Conservation (phyloP, 30 jellyfish, hydroid and myxozoan genomes). For the Pelagia noctiluca region DNA sequence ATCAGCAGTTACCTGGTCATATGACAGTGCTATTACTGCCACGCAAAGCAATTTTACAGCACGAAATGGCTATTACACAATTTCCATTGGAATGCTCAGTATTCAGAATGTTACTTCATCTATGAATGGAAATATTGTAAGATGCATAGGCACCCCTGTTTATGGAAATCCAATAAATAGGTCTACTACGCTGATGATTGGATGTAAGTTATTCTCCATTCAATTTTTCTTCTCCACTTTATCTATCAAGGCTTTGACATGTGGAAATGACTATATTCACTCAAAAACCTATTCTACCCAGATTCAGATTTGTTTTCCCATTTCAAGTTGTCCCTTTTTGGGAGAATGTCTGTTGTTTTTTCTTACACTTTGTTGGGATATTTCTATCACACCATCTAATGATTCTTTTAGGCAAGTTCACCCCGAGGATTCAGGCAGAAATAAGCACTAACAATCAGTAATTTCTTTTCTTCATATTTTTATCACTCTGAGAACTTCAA, state of each 20-base stretch:
- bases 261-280: background rate
- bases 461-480: background rate
- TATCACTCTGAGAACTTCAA: background rate
- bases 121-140: background rate
- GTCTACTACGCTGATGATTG: background rate
- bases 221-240: too few relatives aligned
- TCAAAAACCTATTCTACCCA: background rate
- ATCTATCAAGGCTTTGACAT: too few relatives aligned
- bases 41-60: background rate
- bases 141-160: slow-evolving; percentile 1
- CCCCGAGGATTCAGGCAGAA: too few relatives aligned
- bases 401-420: too few relatives aligned
- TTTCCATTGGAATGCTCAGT: background rate
- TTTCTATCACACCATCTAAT: too few relatives aligned
- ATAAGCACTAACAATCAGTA: too few relatives aligned
- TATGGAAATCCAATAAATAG: background rate
- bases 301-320: background rate
- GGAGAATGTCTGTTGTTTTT: background rate
- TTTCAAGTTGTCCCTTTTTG: too few relatives aligned
- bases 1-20: background rate
- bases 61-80: background rate
- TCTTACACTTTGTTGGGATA: too few relatives aligned
- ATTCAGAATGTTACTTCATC: background rate
- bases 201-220: background rate
- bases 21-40: background rate